phyloP scores from a whole-genome alignment of 2,113 vertebrate species.

The Podocnemis expansa region DNA sequence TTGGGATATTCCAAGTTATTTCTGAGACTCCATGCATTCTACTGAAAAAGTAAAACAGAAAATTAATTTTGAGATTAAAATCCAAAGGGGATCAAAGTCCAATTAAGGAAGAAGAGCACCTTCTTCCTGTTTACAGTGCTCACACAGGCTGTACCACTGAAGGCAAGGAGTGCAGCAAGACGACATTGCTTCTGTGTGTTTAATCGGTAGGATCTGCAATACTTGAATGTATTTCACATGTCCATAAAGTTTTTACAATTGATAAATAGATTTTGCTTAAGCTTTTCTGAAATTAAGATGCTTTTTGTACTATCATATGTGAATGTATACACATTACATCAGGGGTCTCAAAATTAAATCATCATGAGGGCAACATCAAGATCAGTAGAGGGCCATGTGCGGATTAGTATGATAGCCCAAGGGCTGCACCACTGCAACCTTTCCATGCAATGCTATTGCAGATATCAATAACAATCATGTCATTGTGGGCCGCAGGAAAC shows the following conservation, averaged over 20 bases:
- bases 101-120: neutral
- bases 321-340: neutral
- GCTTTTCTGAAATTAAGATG: neutral
- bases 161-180: neutral
- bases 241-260: too few species aligned
- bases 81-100: neutral
- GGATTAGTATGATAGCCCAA: too few species aligned
- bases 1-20: neutral
- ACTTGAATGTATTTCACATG: neutral
- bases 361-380: too few species aligned
- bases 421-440: too few species aligned
- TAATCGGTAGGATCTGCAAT: neutral
- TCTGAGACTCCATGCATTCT: neutral
- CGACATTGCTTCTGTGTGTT: neutral
- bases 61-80: neutral
- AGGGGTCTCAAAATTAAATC: too few species aligned
- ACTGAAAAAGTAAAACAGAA: neutral
- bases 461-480: too few species aligned
- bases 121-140: neutral
- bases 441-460: too few species aligned
- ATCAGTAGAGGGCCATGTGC: too few species aligned
- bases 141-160: neutral
- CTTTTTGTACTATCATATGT: neutral
- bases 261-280: neutral
- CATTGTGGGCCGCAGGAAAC: too few species aligned